phyloP scores from a whole-genome alignment of 2,888 invertebrate genomes.

The Ptilodon capucinus region DNA sequence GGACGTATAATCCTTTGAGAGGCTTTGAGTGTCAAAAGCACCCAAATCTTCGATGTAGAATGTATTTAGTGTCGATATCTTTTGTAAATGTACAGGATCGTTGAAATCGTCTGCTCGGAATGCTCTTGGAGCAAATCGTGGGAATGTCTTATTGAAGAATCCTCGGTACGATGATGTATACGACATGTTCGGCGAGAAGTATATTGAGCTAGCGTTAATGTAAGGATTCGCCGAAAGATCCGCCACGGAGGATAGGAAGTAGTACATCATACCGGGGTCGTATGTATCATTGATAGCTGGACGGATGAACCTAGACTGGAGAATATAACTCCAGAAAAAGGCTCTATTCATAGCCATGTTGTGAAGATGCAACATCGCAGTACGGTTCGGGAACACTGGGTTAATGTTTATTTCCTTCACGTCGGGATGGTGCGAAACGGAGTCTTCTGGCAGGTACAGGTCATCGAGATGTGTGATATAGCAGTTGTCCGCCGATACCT shows the following conservation, averaged over 20 bases:
- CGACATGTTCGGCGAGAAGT: conserved; percentile 96
- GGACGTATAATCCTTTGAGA: conserved; percentile 94
- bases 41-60: conserved; percentile 94
- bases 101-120: conserved; percentile 96
- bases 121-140: conserved; percentile 96
- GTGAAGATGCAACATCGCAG: conserved; percentile 95
- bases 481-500: conserved; percentile 94
- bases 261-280: conserved; percentile 99
- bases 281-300: conserved; percentile 96
- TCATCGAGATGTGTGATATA: conserved; percentile 92
- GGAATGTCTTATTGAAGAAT: conserved; percentile 97
- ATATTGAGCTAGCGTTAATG: conserved; percentile 95
- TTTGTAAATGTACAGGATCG: conserved; percentile 95
- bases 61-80: conserved; percentile 97
- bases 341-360: conserved; percentile 98
- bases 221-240: conserved; percentile 96
- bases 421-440: conserved; percentile 95
- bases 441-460: conserved; percentile 90
- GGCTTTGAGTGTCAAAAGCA: conserved; percentile 89
- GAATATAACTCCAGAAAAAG: conserved; percentile 97
- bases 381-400: conserved; percentile 96
- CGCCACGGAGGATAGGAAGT: conserved; percentile 96
- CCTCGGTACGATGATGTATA: conserved; percentile 97
- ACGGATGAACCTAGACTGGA: conserved; percentile 94
- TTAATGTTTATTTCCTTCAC: conserved; percentile 97